A percentile compares a stretch with the other conserved stretches of the same genome.
These are phyloP conservation scores for Lepidotrigona ventralis DNA, from an alignment of 1,140 invertebrate species.

Conservation along the genomic window DNA sequence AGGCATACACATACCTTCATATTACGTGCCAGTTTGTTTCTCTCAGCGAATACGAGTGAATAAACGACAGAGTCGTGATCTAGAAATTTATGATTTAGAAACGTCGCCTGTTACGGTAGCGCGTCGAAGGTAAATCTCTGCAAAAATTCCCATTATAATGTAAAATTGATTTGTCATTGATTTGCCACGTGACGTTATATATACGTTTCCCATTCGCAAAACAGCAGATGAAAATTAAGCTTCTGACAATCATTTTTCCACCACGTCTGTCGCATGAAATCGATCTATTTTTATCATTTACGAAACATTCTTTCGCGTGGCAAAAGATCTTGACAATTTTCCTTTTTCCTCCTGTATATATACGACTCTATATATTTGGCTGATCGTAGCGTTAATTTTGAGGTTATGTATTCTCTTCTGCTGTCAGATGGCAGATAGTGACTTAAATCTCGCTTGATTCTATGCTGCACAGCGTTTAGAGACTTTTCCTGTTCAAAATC, in stretches of 20 bases:
- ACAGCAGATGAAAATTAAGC: too few relatives aligned
- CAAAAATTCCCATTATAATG: neutral
- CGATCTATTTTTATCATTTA: neutral
- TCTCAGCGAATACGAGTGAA: neutral
- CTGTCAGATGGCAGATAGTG: neutral
- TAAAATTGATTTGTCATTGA: neutral
- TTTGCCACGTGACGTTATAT: neutral
- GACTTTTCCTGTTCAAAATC: neutral
- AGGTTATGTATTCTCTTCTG: neutral
- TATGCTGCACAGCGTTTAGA: neutral
- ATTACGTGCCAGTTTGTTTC: neutral
- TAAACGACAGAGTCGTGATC: neutral
- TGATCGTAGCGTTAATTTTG: neutral
- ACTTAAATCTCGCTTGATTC: constrained; percentile 35
- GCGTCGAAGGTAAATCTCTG: neutral
- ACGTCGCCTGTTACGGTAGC: too few relatives aligned
- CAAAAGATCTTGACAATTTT: neutral
- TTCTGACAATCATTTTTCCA: too few relatives aligned
- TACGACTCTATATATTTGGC: neutral
- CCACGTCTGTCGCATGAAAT: too few relatives aligned
- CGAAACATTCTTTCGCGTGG: neutral
- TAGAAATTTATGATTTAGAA: neutral
- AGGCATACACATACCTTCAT: neutral
- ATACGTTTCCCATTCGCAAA: too few relatives aligned
- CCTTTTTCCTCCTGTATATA: neutral